Evolutionary conservation across 2,888 invertebrate species (phyloP), one percentile per base, ranked within the genome.

Genomic region (Acanthosepion pharaonis): DNA sequence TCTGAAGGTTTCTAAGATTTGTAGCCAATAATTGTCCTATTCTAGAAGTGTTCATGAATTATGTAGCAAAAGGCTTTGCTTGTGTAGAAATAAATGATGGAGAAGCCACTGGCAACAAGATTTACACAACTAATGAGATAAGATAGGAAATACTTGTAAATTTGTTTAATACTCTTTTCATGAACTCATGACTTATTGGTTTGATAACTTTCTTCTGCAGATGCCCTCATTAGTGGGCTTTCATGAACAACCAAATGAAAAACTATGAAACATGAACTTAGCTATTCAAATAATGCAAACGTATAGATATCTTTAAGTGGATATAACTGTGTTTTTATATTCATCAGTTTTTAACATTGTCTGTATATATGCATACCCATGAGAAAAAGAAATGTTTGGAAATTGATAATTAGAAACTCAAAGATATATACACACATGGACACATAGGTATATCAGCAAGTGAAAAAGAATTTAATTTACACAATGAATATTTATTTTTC

Each of bases 91-190:
- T n/a, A 78, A 78, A n/a, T 78, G n/a, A 33, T 33, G 78, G 18
- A 33, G n/a, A 33, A 78, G 78, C 78, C 78, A 23, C 78, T 78
- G n/a, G 78, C 78, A 78, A 78, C 33, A 15, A 78, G n/a, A 78
- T n/a, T 78, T 78, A n/a, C n/a, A n/a, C 78, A 78, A 78, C 78
- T 78, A 78, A 78, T 78, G 78, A 78, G 78, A 78, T 78, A 78
- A 78, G 78, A 78, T 33, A n/a, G 78, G n/a, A 33, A 78, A 78
- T 78, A 78, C 11, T 78, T 78, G 78, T 78, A 33, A 78, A 78
- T 18, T 78, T 78, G n/a, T 33, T 78, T 78, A 78, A 78, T 78
- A 15, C 15, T n/a, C 78, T 78, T 78, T 78, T 78, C 78, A 78
- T 78, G 78, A 11, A 78, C 78, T 33, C 33, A 8, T 78, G 78